These are phyloP conservation scores for Siphamia tubifer DNA, from an alignment of 2,113 vertebrate genomes.

Conservation along the genomic window DNA sequence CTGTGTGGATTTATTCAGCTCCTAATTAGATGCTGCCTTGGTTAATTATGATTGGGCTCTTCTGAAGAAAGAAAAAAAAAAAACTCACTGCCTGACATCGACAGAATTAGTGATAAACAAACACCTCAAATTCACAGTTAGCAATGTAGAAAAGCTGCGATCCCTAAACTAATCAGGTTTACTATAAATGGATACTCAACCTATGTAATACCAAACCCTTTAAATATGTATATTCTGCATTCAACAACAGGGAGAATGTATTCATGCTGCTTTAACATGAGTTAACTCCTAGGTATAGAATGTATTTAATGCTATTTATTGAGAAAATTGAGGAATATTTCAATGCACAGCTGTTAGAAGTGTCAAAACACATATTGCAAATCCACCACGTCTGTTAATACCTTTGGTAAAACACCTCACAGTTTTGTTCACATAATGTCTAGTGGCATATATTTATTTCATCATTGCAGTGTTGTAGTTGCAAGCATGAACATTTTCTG, in stretches of 20 bases:
- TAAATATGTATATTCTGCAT: background rate
- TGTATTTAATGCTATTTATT: background rate
- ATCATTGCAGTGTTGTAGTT: too few relatives aligned
- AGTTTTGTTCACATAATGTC: too few relatives aligned
- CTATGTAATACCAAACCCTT: background rate
- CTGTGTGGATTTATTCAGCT: conserved; percentile 81
- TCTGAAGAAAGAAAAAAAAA: conserved; percentile 42
- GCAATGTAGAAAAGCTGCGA: conserved; percentile 21
- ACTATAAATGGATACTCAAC: conserved; percentile 3
- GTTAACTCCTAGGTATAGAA: too few relatives aligned
- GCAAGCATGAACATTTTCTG: too few relatives aligned
- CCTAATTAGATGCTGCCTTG: conserved; percentile 83
- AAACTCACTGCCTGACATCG: conserved; percentile 43
- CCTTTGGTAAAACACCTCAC: too few relatives aligned
- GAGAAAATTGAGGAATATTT: too few relatives aligned
- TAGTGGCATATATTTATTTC: too few relatives aligned
- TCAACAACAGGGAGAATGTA: too few relatives aligned
- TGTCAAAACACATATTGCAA: too few relatives aligned
- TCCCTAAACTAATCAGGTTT: conserved; percentile 30
- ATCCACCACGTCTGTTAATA: too few relatives aligned
- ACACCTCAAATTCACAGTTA: conserved; percentile 53
- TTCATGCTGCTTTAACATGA: background rate
- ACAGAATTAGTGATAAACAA: conserved; percentile 78
- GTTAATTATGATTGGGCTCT: conserved; percentile 84
- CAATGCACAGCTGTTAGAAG: too few relatives aligned